Base-by-base conservation (phyloP, 1,140 invertebrate genomes). In the Theocolax elegans region DNA sequence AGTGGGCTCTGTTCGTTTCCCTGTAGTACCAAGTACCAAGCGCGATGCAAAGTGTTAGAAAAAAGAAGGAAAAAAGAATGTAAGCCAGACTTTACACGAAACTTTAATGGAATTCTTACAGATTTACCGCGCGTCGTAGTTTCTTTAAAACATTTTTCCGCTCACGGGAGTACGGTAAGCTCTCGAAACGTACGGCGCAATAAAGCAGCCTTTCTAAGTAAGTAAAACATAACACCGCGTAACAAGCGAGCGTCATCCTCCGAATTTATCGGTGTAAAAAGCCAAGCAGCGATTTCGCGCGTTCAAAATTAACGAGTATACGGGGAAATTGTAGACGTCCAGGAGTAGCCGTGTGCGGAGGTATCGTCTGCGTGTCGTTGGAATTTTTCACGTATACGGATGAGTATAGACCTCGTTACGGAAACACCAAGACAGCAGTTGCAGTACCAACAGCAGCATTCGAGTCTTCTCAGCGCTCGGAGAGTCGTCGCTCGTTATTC, bases 91-190 rank as follows among this genome's bases (percentile, higher is more conserved):
- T 6, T 9, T 31, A 40, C 21, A 21, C 48, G 13, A 66, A 66
- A 56, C 23, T 66, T 56, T 66, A 66, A 66, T 66, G 27, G 51
- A 46, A 66, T 66, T 31, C 48, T 35, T 15, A 0, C 40, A 56
- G 64, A 66, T 66, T 66, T 66, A 66, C 51, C 35, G 23, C 35
- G 23, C 35, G 29, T 13, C 27, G 27, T 64, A 25, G 31, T 19
- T 54, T 54, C 29, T 46, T 29, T 25, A 40, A 64, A 64, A 64
- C 42, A 64, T 38, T 64, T 25, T 49, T 49, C 19, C 27, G 3
- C n/a, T 19, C 9, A 8, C 21, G 19, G n/a, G n/a, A 10, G 19
- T 13, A 3, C 49, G n/a, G n/a, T n/a, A 17, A 54, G 17, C 35
- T 21, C 6, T 15, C 25, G 40, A 17, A 46, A 42, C 35, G 25